Evolutionary conservation across 2,113 vertebrate species (phyloP).

Genomic region (Paraplagusia blochii): DNA sequence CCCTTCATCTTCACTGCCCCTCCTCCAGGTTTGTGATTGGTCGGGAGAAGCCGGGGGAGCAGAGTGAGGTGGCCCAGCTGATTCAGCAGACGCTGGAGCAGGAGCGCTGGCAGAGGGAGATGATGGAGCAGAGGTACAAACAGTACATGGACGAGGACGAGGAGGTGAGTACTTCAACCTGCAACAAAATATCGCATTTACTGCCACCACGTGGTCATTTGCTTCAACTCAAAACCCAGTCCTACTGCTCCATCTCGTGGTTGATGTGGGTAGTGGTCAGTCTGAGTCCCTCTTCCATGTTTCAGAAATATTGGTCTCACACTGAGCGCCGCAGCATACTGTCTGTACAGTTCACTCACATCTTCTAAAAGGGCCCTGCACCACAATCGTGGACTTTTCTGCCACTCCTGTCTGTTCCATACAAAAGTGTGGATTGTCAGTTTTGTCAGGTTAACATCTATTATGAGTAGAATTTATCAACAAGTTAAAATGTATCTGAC

Average conservation of each 20-base stretch:
- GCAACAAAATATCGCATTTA: conserved; percentile 43
- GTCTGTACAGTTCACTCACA: too few relatives aligned
- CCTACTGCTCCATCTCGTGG: conserved; percentile 54
- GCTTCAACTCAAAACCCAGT: conserved; percentile 2
- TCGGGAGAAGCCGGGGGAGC: conserved; percentile 93
- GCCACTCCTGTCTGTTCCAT: too few relatives aligned
- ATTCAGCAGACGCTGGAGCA: conserved; percentile 98
- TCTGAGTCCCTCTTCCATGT: too few relatives aligned
- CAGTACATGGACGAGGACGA: conserved; percentile 79
- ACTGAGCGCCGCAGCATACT: too few relatives aligned
- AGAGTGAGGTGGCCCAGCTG: conserved; percentile 96
- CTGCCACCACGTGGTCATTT: conserved; percentile 9
- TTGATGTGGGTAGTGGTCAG: conserved; percentile 11
- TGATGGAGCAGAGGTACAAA: conserved; percentile 95
- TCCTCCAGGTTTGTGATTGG: conserved; percentile 90
- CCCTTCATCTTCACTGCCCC: too few relatives aligned
- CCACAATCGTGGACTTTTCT: too few relatives aligned
- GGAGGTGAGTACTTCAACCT: conserved; percentile 38
- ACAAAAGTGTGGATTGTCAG: too few relatives aligned
- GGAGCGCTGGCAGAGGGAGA: conserved; percentile 94
- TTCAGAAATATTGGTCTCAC: too few relatives aligned
- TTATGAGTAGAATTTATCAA: too few relatives aligned
- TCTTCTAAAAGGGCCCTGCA: too few relatives aligned
- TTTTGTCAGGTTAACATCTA: too few relatives aligned
- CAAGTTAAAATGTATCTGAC: too few relatives aligned